Conservation (phyloP, 1,140 invertebrate genomes). For the Copidosoma floridanum region DNA sequence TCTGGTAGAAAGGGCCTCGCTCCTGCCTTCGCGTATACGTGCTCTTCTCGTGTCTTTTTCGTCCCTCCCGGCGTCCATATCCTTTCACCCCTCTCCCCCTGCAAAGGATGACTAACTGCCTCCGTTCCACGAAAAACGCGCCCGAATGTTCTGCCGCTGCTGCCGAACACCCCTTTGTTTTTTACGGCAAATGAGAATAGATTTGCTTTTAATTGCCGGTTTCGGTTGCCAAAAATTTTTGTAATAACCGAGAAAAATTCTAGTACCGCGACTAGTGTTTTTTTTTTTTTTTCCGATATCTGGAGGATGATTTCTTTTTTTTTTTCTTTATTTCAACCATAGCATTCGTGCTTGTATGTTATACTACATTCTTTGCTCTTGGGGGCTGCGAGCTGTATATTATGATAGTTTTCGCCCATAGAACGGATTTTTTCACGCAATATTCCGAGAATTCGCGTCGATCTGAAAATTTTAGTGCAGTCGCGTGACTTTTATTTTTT, state of each 20-base stretch:
- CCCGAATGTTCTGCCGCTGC: too few relatives aligned
- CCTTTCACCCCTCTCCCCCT: constrained; percentile 27
- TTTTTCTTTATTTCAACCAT: constrained; percentile 17
- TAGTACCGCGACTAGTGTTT: constrained; percentile 20
- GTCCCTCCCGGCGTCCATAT: constrained; percentile 29
- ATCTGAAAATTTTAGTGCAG: too few relatives aligned
- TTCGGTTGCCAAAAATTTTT: constrained; percentile 20
- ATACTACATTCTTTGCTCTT: too few relatives aligned
- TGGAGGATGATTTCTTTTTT: constrained; percentile 15
- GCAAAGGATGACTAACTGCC: constrained; percentile 29
- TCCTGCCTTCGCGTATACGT: constrained; percentile 16
- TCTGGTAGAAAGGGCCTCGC: constrained; percentile 1
- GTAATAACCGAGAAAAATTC: constrained; percentile 25
- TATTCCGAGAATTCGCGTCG: too few relatives aligned
- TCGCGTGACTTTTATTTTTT: too few relatives aligned
- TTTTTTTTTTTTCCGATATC: constrained; percentile 29
- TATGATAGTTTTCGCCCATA: too few relatives aligned
- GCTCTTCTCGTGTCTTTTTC: constrained; percentile 14
- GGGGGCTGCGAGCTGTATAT: too few relatives aligned
- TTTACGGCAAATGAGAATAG: constrained; percentile 32
- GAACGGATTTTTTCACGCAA: too few relatives aligned
- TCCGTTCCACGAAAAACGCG: constrained; percentile 30
- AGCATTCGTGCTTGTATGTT: too few relatives aligned
- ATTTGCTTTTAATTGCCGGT: constrained; percentile 23
- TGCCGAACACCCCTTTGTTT: constrained; percentile 13